Evolutionary conservation across 2,113 vertebrate genomes (phyloP).

Genomic region (Propithecus coquereli): DNA sequence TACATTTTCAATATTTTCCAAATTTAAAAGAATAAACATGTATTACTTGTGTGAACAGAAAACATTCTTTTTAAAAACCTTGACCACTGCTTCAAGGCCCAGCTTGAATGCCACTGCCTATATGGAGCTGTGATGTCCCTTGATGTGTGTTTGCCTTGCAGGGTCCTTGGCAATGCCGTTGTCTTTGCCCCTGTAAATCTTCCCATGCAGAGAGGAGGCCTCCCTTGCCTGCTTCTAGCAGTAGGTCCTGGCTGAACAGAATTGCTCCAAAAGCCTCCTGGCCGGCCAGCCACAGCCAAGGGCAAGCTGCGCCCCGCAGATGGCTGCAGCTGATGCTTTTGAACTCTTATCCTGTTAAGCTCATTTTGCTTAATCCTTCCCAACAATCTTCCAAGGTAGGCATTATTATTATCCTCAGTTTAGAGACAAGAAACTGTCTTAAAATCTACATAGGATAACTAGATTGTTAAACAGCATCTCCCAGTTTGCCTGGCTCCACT

Average conservation of each 20-base stretch:
- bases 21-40: background rate
- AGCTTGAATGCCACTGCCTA: background rate
- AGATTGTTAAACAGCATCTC: background rate
- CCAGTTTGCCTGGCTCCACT: background rate
- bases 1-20: background rate
- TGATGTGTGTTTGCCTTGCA: background rate
- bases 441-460: background rate
- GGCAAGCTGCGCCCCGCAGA: background rate
- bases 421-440: background rate
- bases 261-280: background rate
- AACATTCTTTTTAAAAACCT: background rate
- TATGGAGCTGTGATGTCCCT: background rate
- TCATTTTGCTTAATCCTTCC: background rate
- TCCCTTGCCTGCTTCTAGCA: background rate
- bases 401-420: background rate
- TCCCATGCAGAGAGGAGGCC: accelerated
- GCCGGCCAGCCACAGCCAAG: background rate
- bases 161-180: background rate
- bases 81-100: background rate
- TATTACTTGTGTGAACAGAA: background rate
- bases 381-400: background rate
- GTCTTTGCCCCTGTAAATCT: background rate
- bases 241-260: background rate
- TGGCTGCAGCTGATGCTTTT: background rate
- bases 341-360: background rate